These are phyloP conservation scores for Hymenopus coronatus DNA, from an alignment of 2,888 invertebrate species.

Conservation along the genomic window DNA sequence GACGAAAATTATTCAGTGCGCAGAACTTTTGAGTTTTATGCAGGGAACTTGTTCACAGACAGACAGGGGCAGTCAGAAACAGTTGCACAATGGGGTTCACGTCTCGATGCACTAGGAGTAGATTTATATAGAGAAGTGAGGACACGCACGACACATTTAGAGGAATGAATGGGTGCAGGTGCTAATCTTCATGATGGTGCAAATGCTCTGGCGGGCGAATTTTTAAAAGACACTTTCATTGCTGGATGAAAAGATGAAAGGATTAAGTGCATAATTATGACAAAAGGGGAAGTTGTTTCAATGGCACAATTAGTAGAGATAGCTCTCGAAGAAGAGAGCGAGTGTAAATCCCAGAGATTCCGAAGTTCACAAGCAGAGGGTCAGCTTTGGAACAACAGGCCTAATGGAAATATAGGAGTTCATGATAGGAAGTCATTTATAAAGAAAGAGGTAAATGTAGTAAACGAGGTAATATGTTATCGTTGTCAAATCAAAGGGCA, in stretches of 20 bases:
- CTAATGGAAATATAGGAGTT: too few relatives aligned
- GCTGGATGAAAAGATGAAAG: neutral
- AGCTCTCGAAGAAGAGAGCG: too few relatives aligned
- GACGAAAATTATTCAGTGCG: slow-evolving; percentile 12
- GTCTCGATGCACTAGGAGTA: neutral
- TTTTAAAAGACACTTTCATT: neutral
- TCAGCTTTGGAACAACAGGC: too few relatives aligned
- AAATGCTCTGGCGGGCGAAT: neutral
- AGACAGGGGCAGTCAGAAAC: neutral
- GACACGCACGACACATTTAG: neutral
- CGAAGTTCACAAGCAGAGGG: too few relatives aligned
- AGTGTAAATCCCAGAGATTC: too few relatives aligned
- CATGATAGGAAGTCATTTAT: too few relatives aligned
- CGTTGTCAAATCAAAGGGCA: too few relatives aligned
- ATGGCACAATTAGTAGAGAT: neutral
- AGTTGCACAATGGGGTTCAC: neutral
- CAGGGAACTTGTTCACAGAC: neutral
- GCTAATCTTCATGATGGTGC: neutral
- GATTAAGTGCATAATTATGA: neutral
- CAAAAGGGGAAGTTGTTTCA: neutral
- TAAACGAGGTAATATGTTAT: too few relatives aligned
- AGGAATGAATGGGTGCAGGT: too few relatives aligned
- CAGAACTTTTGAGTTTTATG: slow-evolving; percentile 13
- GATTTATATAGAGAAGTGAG: neutral
- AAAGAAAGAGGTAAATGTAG: too few relatives aligned